Percentiles rank a stretch among this genome's conserved stretches.
Conservation (phyloP, 2,888 invertebrate species). For the Cephalotes varians region DNA sequence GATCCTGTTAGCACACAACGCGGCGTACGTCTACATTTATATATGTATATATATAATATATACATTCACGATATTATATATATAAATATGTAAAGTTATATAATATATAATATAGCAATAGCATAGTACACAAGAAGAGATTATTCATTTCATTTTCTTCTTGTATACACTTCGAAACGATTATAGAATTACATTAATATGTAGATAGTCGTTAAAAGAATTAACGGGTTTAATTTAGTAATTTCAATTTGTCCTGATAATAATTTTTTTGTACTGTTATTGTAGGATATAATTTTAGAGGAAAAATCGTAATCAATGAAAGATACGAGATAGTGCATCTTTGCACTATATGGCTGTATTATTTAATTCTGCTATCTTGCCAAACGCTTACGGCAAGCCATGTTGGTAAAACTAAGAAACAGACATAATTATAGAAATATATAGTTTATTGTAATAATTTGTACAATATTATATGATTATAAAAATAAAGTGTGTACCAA, state of each 20-base stretch:
- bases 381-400: constrained; percentile 78
- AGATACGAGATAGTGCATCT: constrained; percentile 72
- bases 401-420: constrained; percentile 82
- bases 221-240: constrained; percentile 83
- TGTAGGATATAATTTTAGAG: constrained; percentile 82
- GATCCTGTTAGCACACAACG: constrained; percentile 71
- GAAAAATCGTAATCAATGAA: constrained; percentile 75
- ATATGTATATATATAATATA: constrained; percentile 76
- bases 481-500: constrained; percentile 85
- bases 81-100: constrained; percentile 76
- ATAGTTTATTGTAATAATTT: constrained; percentile 85
- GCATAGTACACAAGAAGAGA: constrained; percentile 77
- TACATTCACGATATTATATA: constrained; percentile 72
- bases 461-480: constrained; percentile 85
- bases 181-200: constrained; percentile 82
- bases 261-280: constrained; percentile 84
- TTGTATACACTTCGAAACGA: constrained; percentile 75
- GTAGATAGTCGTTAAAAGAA: constrained; percentile 82
- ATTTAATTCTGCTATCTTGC: constrained; percentile 79
- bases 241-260: constrained; percentile 81
- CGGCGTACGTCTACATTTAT: constrained; percentile 65
- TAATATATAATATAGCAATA: constrained; percentile 74
- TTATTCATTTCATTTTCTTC: constrained; percentile 75
- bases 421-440: constrained; percentile 84
- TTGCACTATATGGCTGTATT: constrained; percentile 80